Percentiles rank a stretch among this genome's conserved stretches.
phyloP scores from a whole-genome alignment of 1,140 invertebrate species.

The Zaprionus vittiger region DNA sequence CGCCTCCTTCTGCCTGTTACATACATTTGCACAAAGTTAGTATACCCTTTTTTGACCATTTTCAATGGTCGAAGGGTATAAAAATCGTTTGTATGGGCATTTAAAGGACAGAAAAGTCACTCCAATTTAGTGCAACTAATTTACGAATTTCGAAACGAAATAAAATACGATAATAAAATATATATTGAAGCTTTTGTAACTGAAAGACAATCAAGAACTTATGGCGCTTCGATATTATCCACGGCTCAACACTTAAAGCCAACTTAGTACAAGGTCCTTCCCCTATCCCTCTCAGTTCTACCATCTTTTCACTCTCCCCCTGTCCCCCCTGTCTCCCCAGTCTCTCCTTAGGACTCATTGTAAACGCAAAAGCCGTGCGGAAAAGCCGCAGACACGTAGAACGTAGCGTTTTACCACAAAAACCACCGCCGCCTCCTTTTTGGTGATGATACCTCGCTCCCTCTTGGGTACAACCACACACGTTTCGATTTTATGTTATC shows the following conservation, averaged over 20 bases:
- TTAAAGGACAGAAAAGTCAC: too few species aligned
- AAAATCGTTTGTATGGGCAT: too few species aligned
- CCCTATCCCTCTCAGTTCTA: not conserved
- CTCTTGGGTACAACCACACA: slow-evolving; percentile 42
- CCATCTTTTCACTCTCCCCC: not conserved
- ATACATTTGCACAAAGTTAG: too few species aligned
- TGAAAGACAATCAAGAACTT: slow-evolving; percentile 1
- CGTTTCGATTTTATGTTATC: slow-evolving; percentile 77
- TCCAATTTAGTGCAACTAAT: slow-evolving; percentile 1
- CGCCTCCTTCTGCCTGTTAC: too few species aligned
- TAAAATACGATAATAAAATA: slow-evolving; percentile 6
- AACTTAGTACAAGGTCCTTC: not conserved
- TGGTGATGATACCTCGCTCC: not conserved
- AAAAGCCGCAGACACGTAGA: slow-evolving; percentile 77
- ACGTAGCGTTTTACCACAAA: slow-evolving; percentile 75
- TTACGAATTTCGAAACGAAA: not conserved
- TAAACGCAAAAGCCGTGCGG: slow-evolving; percentile 29
- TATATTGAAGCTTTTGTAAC: not conserved
- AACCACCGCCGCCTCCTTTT: slow-evolving; percentile 24
- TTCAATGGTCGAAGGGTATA: too few species aligned
- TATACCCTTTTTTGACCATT: too few species aligned
- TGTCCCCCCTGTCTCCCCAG: not conserved
- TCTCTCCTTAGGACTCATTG: not conserved
- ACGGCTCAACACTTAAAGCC: slow-evolving; percentile 19
- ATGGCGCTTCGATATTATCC: slow-evolving; percentile 13